Conservation (phyloP, 2,797 vertebrate genomes). For the Helicolenus hilgendorfi region DNA sequence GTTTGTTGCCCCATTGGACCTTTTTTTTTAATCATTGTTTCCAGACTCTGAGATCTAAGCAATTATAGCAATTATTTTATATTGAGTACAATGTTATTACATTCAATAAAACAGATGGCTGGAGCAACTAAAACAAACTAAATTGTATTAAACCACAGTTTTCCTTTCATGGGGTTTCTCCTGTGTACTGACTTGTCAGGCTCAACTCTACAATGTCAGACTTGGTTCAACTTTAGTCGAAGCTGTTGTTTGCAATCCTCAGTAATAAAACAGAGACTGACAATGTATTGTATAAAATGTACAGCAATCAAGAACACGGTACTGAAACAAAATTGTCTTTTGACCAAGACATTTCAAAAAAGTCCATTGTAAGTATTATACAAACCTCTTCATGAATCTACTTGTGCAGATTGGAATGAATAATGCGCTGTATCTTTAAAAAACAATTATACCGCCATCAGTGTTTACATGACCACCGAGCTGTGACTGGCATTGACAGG, state of each 20-base stretch:
- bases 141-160: neutral
- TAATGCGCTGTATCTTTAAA: conserved; percentile 3
- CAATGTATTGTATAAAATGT: neutral
- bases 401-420: neutral
- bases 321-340: neutral
- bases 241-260: neutral
- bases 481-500: conserved; percentile 32
- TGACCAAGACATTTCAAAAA: neutral
- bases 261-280: neutral
- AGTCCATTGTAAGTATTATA: neutral
- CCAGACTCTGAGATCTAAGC: neutral
- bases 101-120: neutral
- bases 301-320: neutral
- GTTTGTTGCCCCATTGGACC: neutral
- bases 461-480: conserved; percentile 6
- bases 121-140: neutral
- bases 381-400: neutral
- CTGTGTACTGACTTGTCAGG: neutral
- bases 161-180: neutral
- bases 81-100: neutral
- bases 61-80: neutral
- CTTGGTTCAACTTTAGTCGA: neutral
- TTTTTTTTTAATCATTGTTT: neutral
- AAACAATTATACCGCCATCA: neutral
- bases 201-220: neutral